Evolutionary conservation across 2,888 invertebrate species (phyloP).

Genomic region (Mythimna albipuncta): DNA sequence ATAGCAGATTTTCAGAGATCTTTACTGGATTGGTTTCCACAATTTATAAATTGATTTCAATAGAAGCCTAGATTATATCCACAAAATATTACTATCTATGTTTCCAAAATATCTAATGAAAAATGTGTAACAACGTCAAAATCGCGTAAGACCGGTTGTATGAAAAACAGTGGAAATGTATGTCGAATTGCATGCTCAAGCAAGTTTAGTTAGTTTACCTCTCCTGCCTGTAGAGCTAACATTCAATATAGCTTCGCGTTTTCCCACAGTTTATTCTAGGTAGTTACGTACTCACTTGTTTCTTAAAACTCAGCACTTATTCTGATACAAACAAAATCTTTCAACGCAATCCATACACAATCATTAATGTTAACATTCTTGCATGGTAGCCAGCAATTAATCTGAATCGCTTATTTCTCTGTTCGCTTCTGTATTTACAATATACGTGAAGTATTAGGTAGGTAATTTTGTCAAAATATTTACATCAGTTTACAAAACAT

Average conservation of each 20-base stretch:
- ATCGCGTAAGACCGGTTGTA: too few relatives aligned
- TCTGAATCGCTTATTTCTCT: slow-evolving; percentile 1
- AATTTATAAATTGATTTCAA: too few relatives aligned
- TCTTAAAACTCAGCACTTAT: neutral
- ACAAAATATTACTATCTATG: too few relatives aligned
- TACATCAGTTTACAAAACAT: slow-evolving; percentile 14
- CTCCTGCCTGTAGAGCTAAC: too few relatives aligned
- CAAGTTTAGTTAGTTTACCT: too few relatives aligned
- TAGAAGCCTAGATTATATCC: too few relatives aligned
- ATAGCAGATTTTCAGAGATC: too few relatives aligned
- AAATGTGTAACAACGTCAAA: too few relatives aligned
- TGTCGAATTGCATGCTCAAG: too few relatives aligned
- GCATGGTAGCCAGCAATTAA: neutral
- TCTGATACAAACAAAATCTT: slow-evolving; percentile 9
- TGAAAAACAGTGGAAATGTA: too few relatives aligned
- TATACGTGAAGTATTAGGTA: slow-evolving; percentile 2
- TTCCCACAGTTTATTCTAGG: neutral
- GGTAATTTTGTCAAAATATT: slow-evolving; percentile 22
- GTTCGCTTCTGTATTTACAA: slow-evolving; percentile 5
- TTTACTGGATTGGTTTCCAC: too few relatives aligned
- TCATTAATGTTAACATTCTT: slow-evolving; percentile 23
- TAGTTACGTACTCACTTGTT: neutral
- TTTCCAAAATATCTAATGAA: too few relatives aligned
- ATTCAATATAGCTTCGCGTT: neutral
- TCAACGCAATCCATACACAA: slow-evolving; percentile 16